These are phyloP conservation scores for Cheirogaleus medius DNA, from an alignment of 2,113 vertebrate species.

Conservation along the genomic window DNA sequence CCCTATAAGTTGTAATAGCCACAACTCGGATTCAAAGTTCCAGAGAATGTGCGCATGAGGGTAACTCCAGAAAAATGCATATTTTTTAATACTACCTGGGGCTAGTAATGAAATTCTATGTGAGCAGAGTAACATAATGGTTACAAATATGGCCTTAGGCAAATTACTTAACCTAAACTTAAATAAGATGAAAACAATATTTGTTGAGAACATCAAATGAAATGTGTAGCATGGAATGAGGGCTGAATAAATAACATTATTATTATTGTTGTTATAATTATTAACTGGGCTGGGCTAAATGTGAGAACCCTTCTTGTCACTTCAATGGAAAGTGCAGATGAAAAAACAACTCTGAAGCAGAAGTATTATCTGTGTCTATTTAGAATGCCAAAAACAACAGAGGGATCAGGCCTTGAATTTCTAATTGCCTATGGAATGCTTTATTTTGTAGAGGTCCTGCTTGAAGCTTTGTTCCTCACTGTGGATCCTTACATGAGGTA, in stretches of 20 bases:
- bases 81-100: neutral
- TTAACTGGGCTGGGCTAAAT: neutral
- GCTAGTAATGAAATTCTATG: neutral
- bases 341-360: neutral
- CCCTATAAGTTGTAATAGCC: neutral
- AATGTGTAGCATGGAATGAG: neutral
- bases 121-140: neutral
- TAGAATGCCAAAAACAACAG: neutral
- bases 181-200: neutral
- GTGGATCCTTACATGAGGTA: slow-evolving; percentile 96
- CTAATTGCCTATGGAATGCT: neutral
- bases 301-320: neutral
- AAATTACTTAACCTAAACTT: neutral
- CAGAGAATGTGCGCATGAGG: neutral
- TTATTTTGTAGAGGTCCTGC: slow-evolving; percentile 89
- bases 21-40: neutral
- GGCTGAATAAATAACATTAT: neutral
- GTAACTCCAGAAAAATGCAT: neutral
- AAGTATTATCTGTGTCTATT: neutral
- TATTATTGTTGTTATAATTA: neutral
- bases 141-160: neutral
- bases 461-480: slow-evolving; percentile 92
- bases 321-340: neutral
- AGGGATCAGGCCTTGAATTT: neutral
- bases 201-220: neutral